phyloP scores from a whole-genome alignment of 92 coral and sea anemone species.

The Epizoanthus stellaris region DNA sequence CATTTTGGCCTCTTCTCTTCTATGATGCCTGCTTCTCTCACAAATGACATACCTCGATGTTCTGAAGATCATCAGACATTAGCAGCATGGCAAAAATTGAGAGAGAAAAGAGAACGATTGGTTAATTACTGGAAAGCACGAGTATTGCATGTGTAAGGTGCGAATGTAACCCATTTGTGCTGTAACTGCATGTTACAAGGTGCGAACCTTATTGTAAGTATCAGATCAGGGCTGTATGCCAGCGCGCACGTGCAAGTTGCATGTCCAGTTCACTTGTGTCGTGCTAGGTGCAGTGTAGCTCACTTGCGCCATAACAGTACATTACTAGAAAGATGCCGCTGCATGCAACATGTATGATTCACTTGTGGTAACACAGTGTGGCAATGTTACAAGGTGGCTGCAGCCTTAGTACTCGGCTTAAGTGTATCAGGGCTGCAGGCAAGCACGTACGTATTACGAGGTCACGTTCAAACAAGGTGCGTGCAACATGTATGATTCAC shows the following conservation, averaged over 20 bases:
- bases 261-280: background rate
- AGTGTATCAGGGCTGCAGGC: too few relatives aligned
- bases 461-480: too few relatives aligned
- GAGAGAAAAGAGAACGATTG: background rate
- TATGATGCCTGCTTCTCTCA: background rate
- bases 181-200: background rate
- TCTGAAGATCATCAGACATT: constrained; percentile 8
- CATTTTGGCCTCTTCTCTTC: too few relatives aligned
- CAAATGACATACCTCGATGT: constrained; percentile 14
- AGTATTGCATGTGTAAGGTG: background rate
- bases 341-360: too few relatives aligned
- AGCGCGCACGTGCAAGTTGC: background rate
- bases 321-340: too few relatives aligned
- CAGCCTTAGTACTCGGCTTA: too few relatives aligned
- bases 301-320: background rate
- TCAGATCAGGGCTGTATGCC: background rate
- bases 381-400: too few relatives aligned
- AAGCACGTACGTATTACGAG: too few relatives aligned
- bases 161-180: too few relatives aligned
- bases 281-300: too few relatives aligned
- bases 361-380: too few relatives aligned
- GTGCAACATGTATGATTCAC: too few relatives aligned
- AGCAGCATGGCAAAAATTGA: constrained; percentile 7
- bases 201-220: background rate
- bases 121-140: background rate